Conservation (phyloP, 2,113 vertebrate species). For the Scalopus aquaticus region DNA sequence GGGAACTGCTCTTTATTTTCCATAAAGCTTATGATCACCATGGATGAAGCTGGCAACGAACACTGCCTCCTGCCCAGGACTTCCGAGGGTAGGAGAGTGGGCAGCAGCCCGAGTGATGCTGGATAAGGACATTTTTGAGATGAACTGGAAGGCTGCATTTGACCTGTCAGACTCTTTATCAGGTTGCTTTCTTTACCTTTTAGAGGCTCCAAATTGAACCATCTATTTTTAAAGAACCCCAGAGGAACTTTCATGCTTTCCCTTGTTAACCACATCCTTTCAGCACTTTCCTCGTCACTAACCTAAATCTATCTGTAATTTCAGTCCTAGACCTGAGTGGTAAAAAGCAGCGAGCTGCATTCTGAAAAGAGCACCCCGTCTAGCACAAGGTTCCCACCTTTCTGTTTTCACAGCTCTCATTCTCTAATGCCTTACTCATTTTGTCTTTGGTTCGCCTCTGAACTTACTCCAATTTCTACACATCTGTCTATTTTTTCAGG, state of each 20-base stretch:
- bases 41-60: not conserved
- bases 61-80: not conserved
- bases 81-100: not conserved
- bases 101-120: not conserved
- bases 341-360: not conserved
- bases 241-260: not conserved
- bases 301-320: not conserved
- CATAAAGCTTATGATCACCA: not conserved
- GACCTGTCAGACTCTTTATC: not conserved
- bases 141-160: not conserved
- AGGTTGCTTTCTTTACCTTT: not conserved
- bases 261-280: not conserved
- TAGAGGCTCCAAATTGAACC: not conserved
- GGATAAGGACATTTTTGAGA: not conserved
- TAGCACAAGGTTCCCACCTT: not conserved
- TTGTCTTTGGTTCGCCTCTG: not conserved
- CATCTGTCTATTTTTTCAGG: constrained; percentile 22
- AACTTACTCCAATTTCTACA: constrained; percentile 20
- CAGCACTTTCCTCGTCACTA: not conserved
- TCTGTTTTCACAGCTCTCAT: not conserved
- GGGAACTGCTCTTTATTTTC: not conserved
- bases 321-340: not conserved
- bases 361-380: not conserved
- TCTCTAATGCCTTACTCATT: not conserved
- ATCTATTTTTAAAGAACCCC: constrained; percentile 22